A percentile compares a stretch with the other conserved stretches of the same genome.
These are phyloP conservation scores for Notothenia coriiceps DNA, from an alignment of 2,113 vertebrate genomes.

Conservation along the genomic window DNA sequence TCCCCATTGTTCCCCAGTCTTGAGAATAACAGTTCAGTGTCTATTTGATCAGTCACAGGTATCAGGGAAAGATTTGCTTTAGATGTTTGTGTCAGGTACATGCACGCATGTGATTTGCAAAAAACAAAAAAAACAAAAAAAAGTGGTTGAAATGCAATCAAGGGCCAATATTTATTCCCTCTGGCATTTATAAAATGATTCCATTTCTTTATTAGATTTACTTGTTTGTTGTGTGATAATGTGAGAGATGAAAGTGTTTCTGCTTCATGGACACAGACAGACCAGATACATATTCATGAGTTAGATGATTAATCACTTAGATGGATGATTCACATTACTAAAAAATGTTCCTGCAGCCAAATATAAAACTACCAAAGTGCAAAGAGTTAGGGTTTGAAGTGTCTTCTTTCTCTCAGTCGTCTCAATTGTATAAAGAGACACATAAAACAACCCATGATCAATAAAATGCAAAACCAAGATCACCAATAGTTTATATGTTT, in stretches of 20 bases:
- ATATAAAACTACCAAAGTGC: slow-evolving; percentile 64
- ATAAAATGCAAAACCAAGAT: slow-evolving; percentile 32
- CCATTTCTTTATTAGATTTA: slow-evolving; percentile 26
- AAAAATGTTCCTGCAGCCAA: slow-evolving; percentile 61
- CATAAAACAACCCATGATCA: slow-evolving; percentile 23
- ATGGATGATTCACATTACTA: slow-evolving; percentile 60
- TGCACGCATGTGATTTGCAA: slow-evolving; percentile 9
- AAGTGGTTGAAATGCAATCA: slow-evolving; percentile 1
- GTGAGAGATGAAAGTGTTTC: slow-evolving; percentile 40
- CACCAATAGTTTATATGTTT: slow-evolving; percentile 2
- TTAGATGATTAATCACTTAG: slow-evolving; percentile 64
- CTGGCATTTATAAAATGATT: slow-evolving; percentile 40
- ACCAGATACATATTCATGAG: slow-evolving; percentile 65
- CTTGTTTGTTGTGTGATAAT: slow-evolving; percentile 40
- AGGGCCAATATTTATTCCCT: slow-evolving; percentile 13
- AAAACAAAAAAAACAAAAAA: background rate
- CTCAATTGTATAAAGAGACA: slow-evolving; percentile 10
- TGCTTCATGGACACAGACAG: slow-evolving; percentile 35
- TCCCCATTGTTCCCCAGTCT: slow-evolving; percentile 9
- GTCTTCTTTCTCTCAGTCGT: slow-evolving; percentile 3
- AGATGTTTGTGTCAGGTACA: slow-evolving; percentile 24
- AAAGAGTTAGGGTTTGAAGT: background rate
- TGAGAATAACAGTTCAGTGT: slow-evolving; percentile 15
- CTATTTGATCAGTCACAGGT: background rate
- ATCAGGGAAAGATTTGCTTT: slow-evolving; percentile 14